These are phyloP conservation scores for Homalodisca vitripennis DNA, from an alignment of 1,140 invertebrate species.

Conservation along the genomic window DNA sequence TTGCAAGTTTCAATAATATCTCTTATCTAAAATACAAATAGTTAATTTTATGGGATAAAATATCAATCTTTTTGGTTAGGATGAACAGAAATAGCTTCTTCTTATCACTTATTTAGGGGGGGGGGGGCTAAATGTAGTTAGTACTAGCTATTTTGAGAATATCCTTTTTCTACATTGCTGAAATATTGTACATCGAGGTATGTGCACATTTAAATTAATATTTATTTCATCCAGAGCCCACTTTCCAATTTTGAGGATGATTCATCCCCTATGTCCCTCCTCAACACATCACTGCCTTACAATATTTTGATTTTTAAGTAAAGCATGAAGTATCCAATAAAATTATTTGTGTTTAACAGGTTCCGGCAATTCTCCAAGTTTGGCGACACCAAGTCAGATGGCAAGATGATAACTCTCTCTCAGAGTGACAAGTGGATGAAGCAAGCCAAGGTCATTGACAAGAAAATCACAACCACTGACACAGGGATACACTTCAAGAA, in stretches of 20 bases:
- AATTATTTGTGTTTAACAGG: conserved; percentile 39
- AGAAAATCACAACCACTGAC: conserved; percentile 85
- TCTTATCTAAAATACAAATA: too few relatives aligned
- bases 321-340: neutral
- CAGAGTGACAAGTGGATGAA: conserved; percentile 96
- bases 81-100: too few relatives aligned
- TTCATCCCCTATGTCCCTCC: too few relatives aligned
- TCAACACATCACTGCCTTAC: neutral
- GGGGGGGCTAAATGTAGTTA: too few relatives aligned
- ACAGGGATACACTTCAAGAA: conserved; percentile 88
- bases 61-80: too few relatives aligned
- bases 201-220: neutral
- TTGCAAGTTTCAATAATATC: too few relatives aligned
- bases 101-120: too few relatives aligned
- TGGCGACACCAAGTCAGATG: conserved; percentile 82
- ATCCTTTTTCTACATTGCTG: neutral
- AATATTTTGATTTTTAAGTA: neutral
- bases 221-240: too few relatives aligned
- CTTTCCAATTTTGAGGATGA: too few relatives aligned
- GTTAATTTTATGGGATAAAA: too few relatives aligned
- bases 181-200: neutral
- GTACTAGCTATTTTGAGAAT: too few relatives aligned
- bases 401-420: conserved; percentile 80
- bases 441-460: conserved; percentile 89
- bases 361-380: conserved; percentile 81